Conservation (phyloP, 1,140 invertebrate genomes). For the Diorhabda sublineata region DNA sequence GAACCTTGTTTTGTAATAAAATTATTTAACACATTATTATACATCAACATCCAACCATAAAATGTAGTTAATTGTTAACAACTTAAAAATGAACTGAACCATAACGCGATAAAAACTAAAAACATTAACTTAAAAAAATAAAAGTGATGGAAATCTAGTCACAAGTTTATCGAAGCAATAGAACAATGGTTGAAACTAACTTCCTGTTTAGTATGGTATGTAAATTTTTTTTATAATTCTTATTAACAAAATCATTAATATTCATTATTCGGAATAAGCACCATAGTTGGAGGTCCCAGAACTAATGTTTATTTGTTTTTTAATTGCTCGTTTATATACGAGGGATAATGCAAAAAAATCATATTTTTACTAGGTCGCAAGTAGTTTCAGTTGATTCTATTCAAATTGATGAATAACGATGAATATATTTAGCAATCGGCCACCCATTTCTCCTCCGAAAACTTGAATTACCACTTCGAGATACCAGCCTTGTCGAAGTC, state of each 20-base stretch:
- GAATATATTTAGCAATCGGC: too few relatives aligned
- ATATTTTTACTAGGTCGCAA: too few relatives aligned
- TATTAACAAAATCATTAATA: background rate
- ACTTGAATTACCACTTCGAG: too few relatives aligned
- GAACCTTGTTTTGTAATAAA: background rate
- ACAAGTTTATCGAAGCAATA: background rate
- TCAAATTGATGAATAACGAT: too few relatives aligned
- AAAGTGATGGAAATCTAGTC: background rate
- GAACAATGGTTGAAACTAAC: background rate
- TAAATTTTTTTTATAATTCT: slow-evolving; percentile 1
- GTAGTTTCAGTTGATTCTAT: too few relatives aligned
- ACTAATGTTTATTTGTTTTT: background rate
- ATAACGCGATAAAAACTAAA: background rate
- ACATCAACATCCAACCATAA: background rate
- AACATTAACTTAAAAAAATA: background rate
- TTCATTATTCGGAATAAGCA: background rate
- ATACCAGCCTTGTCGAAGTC: too few relatives aligned
- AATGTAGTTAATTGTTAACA: background rate
- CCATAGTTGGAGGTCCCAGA: background rate
- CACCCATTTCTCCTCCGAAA: too few relatives aligned
- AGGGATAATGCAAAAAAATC: too few relatives aligned
- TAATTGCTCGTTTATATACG: too few relatives aligned
- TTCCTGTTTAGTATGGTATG: background rate
- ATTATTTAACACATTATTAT: background rate
- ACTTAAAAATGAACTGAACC: background rate